Conservation (phyloP, 2,797 vertebrate species). For the Eulemur mongoz region DNA sequence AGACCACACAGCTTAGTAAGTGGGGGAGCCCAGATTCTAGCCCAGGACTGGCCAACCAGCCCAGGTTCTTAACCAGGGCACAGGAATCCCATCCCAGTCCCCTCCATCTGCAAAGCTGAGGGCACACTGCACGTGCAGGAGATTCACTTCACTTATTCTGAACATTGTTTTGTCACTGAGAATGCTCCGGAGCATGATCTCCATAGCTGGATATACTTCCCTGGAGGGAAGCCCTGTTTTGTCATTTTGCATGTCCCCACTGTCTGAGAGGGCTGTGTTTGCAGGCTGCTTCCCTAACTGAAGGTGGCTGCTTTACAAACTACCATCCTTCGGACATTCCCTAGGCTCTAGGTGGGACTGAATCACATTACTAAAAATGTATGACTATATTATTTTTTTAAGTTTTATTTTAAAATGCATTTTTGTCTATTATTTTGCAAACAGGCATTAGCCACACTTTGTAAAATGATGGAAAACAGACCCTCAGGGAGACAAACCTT, state of each 20-base stretch:
- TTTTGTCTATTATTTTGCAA: background rate
- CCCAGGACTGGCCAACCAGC: background rate
- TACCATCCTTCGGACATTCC: fast-evolving
- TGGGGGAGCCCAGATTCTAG: too few relatives aligned
- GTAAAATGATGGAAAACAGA: background rate
- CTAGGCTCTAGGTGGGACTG: background rate
- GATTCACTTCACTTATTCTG: background rate
- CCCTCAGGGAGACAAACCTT: background rate
- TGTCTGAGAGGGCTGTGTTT: fast-evolving
- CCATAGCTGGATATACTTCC: background rate
- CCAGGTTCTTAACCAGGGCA: background rate
- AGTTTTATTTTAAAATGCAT: background rate
- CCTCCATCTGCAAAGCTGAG: background rate
- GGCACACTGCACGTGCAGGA: fast-evolving
- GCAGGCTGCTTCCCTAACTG: background rate
- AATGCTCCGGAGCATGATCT: fast-evolving
- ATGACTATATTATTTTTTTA: too few relatives aligned
- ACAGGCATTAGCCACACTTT: background rate
- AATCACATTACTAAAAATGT: background rate
- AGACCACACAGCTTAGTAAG: background rate
- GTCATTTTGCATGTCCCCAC: background rate
- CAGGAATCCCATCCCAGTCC: too few relatives aligned
- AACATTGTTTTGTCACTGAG: background rate
- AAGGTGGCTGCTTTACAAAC: background rate
- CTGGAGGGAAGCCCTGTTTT: too few relatives aligned